Base-by-base conservation (phyloP, 2,797 vertebrate genomes). In the Pseudotriccus pelzelni region DNA sequence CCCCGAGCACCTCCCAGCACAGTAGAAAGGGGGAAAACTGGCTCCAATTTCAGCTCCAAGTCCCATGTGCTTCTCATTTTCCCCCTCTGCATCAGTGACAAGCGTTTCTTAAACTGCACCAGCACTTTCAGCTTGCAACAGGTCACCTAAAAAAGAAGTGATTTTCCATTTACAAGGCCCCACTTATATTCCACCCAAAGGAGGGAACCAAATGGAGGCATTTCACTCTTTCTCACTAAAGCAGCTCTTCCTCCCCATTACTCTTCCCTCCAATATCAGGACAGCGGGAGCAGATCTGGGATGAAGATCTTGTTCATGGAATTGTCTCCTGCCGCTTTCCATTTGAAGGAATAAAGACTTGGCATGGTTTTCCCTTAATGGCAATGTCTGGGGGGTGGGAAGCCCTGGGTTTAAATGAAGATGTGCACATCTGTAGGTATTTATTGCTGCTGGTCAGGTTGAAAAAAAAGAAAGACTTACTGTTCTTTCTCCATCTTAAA, bases 11-110 rank as follows among this genome's bases (percentile, higher is more conserved):
- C 76, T 80, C 62, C 43, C 21, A 20, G 58, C 58, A 23, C 4
- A 27, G 47, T 36, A n/a, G 24, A 25, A 20, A 67, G 1, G 11
- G 62, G 47, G 17, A 55, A 47, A 79, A 62, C 22, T 4, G 18
- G 18, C 47, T 28, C 55, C 44, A 15, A 28, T 80, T 74, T 55
- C 14, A 52, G 76, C 74, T 63, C 73, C 34, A 64, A 70, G 49
- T 52, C 60, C 64, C 79, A 73, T 5, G 22, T 69, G 76, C 72
- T 94, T 83, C 68, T 73, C 58, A 56, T 86, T 94, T 93, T 20
- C 58, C 32, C 58, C 49, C 67, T 56, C 6, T 22, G 75, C 52
- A 73, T 6, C 88, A 21, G 60, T 34, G 80, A 70, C 5, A 24
- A 73, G 75, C 21, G 1, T 46, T 88, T 20, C 79, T 88, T 12